Evolutionary conservation across 2,888 invertebrate genomes (phyloP), one percentile per base, ranked within the genome.

Genomic region (Dichetophora obliterata): DNA sequence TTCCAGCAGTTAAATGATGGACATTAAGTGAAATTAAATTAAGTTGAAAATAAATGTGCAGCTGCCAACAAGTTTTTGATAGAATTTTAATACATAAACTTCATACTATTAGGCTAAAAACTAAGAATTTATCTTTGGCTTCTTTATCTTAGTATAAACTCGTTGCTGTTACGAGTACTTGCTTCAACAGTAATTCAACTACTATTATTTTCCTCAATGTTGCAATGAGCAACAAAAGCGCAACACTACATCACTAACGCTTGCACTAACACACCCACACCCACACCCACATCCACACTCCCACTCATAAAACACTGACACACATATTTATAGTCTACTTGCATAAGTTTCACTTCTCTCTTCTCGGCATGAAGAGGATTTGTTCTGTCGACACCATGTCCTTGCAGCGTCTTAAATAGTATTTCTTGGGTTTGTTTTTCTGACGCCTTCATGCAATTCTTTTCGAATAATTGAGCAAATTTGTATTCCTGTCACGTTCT

Each of bases 401-500:
- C 37, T 71, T 11, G 61, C 73, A 63, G 31, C 65, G 48, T 65
- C 74, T 63, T 74, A 50, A 65, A 65, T 65, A 65, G 63, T 61
- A 43, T 43, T 74, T 74, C 52, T 50, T 52, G 31, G 27, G 65
- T 50, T 65, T 73, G 73, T 63, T 65, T 73, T 73, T 73, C 72
- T 37, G 24, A 19, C 65, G 65, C 54, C 52, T n/a, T 22, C 66
- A 37, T 57, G 66, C 65, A 73, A 61, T 73, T 74, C 74, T 22
- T 74, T 37, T 6, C n/a, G 34, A 74, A 50, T 74, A 74, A 74
- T 74, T 74, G 65, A 71, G 77, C 76, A 80, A 84, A 84, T 84
- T 84, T 83, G 84, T 84, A 84, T 84, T 84, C 83, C 81, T 82
- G 83, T 84, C 84, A 84, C 84, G 84, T 83, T 82, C 81, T 76